Evolutionary conservation across 1,140 invertebrate species (phyloP), one percentile per base, ranked within the genome.

Genomic region (Drosophila paulistorum): DNA sequence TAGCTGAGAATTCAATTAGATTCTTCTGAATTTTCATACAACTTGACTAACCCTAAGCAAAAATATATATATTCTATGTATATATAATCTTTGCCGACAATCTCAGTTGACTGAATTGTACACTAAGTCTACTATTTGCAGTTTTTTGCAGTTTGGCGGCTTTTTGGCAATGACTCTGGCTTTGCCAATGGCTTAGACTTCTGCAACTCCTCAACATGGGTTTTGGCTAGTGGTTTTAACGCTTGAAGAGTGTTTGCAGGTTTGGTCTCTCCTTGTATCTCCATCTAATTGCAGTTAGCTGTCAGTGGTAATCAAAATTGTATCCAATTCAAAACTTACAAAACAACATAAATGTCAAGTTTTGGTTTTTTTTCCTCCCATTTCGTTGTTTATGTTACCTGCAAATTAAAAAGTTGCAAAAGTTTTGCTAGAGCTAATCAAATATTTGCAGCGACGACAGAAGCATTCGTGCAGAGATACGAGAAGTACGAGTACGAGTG

Each of bases 351-450:
- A 65, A 75, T 75, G 68, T 75, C 79, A 51, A 51, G 17, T 51
- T 3, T 11, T 23, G 6, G 9, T 51, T 51, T 20, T 10, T 20
- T 20, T 23, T 51, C 10, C 6, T 9, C 9, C 17, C 7, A 2
- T 51, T 23, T 10, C 3, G 9, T 51, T 11, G n/a, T 51, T 51
- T 23, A 17, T 23, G 74, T 71, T 84, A 45, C 64, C 55, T 72
- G 65, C 37, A 76, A 59, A 76, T 41, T 39, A 74, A 83, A 87
- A 89, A 89, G 84, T 83, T 89, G 65, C 45, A 23, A 66, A 87
- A 87, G 70, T 87, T 87, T 80, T 79, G 45, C 68, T 51, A 55
- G 54, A 72, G 83, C 83, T 86, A 89, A 86, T 86, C 83, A 86
- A 86, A 86, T 86, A 89, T 86, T 87, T 89, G 79, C 84, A 86